Evolutionary conservation across 2,888 invertebrate genomes (phyloP), one percentile per base, ranked within the genome.

Genomic region (Empis stercorea): DNA sequence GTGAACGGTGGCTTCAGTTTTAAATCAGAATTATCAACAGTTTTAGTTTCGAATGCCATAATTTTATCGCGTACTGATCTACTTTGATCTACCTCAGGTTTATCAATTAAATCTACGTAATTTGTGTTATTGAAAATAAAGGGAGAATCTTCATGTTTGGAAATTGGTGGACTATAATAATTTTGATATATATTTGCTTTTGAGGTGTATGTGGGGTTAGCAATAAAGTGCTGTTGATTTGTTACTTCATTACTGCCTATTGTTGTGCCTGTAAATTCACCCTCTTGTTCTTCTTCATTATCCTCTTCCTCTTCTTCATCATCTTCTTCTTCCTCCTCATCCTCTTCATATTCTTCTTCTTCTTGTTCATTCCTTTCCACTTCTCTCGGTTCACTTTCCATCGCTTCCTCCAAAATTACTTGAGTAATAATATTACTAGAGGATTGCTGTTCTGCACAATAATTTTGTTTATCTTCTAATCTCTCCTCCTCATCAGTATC

Each of bases 11-110:
- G 30, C 14, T 46, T 52, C 11, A 62, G 61, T 10, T 54, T 52
- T 16, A 16, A 23, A 32, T 38, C 37, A 14, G 55, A 54, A 32
- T 57, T 38, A 0, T 54, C 52, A 5, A 51, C 46, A 1, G 42
- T 37, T 4, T 55, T 56, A 7, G 54, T 53, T 52, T 68, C 67
- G 45, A 68, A 68, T 1, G 60, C 65, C 15, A 55, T 61, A 9
- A 69, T 67, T 6, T 65, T 59, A 51, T 66, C 65, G 9, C 62
- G 62, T 3, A 69, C 65, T 1, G 64, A 65, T 4, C 14, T 9
- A 14, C 27, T 23, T 14, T 14, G 5, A 11, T 40, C 40, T 9
- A n/a, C 14, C 27, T 40, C 27, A 40, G 10, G 2, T 27, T 34
- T 34, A 13, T n/a, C n/a, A 27, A 40, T 27, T 7, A 14, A 23